Conservation (phyloP, 2,797 vertebrate species). For the Sebastiscus tertius region DNA sequence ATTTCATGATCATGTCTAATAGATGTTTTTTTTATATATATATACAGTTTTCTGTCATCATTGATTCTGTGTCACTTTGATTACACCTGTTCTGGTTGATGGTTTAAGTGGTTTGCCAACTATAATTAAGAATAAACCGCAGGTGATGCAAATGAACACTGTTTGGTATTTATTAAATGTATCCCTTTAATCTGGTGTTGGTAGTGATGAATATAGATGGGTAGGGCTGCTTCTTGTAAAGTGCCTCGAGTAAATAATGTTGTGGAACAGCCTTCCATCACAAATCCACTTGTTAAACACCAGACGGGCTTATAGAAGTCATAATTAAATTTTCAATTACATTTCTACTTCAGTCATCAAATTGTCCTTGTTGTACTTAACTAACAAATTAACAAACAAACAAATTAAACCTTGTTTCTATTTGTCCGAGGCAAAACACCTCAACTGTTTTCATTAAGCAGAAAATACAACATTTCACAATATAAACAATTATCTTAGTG, state of each 20-base stretch:
- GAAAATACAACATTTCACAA: neutral
- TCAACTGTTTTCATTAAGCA: neutral
- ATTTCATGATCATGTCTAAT: constrained; percentile 1
- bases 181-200: neutral
- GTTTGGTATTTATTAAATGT: neutral
- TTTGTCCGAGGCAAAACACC: neutral
- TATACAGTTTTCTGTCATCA: neutral
- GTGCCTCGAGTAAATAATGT: neutral
- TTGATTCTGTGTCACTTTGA: neutral
- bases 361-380: neutral
- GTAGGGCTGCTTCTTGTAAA: neutral
- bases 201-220: neutral
- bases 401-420: neutral
- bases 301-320: neutral
- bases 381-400: neutral
- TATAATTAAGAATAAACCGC: neutral
- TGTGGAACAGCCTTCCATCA: neutral
- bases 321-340: neutral
- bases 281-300: neutral
- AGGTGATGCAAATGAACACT: neutral
- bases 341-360: neutral
- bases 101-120: neutral
- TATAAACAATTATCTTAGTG: neutral
- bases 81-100: neutral
- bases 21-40: neutral